Evolutionary conservation across 2,113 vertebrate genomes (phyloP).

Genomic region (Heterotis niloticus): DNA sequence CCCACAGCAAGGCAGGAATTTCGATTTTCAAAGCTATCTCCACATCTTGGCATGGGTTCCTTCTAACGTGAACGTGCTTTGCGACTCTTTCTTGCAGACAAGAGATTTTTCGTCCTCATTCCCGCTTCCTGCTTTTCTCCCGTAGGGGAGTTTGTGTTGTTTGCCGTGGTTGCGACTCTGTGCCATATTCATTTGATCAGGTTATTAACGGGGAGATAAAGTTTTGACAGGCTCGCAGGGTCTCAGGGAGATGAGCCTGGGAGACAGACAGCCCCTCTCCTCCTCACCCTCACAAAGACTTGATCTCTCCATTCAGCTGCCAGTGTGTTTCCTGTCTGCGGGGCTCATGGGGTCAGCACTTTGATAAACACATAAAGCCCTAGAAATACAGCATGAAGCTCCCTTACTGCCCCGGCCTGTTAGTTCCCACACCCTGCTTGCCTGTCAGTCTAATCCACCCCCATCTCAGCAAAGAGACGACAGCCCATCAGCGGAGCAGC

Average conservation of each 20-base stretch:
- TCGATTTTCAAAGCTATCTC: not conserved
- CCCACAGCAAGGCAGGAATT: not conserved
- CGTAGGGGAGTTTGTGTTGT: no score
- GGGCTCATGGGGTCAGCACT: slow-evolving; percentile 50
- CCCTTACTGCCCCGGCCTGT: slow-evolving; percentile 36
- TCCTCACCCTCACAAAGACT: slow-evolving; percentile 47
- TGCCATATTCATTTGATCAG: slow-evolving; percentile 47
- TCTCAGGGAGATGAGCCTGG: not conserved
- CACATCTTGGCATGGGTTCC: not conserved
- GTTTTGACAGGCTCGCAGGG: not conserved
- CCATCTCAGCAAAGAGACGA: slow-evolving; percentile 23
- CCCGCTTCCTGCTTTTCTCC: not conserved
- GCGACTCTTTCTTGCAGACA: not conserved
- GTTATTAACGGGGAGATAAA: slow-evolving; percentile 41
- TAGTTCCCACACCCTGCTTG: slow-evolving; percentile 57
- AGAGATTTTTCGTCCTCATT: not conserved
- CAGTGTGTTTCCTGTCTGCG: slow-evolving; percentile 51
- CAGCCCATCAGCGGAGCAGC: slow-evolving; percentile 30
- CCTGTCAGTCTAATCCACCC: slow-evolving; percentile 24
- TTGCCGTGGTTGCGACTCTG: slow-evolving; percentile 35
- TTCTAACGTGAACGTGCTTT: not conserved
- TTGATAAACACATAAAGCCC: slow-evolving; percentile 64
- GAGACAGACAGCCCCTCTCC: slow-evolving; percentile 9
- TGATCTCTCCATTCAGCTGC: slow-evolving; percentile 65
- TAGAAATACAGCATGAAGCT: slow-evolving; percentile 51